These are phyloP conservation scores for Macaria liturata DNA, from an alignment of 2,888 invertebrate genomes.

Conservation along the genomic window DNA sequence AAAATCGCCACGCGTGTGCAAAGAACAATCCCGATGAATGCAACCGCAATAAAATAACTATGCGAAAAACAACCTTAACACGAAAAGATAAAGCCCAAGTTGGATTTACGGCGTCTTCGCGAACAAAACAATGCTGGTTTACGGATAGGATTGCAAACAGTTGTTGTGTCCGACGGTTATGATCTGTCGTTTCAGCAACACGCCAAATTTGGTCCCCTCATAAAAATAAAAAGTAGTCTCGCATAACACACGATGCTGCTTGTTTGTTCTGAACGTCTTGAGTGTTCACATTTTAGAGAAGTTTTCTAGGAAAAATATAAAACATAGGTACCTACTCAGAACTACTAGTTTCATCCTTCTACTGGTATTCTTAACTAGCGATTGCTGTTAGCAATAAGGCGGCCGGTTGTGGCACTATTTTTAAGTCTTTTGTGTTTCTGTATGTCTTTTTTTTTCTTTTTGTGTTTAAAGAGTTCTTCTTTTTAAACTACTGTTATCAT, in stretches of 20 bases:
- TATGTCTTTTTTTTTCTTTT: too few species aligned
- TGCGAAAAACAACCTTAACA: conserved; percentile 45
- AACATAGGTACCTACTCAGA: too few species aligned
- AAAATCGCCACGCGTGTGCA: conserved; percentile 64
- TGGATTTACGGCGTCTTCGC: conserved; percentile 38
- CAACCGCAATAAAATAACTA: conserved; percentile 47
- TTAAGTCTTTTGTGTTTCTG: too few species aligned
- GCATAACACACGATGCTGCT: conserved; percentile 61
- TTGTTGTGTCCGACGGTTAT: conserved; percentile 77
- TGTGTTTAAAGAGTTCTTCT: too few species aligned
- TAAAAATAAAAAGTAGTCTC: conserved; percentile 75
- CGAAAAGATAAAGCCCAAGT: conserved; percentile 44
- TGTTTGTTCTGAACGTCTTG: conserved; percentile 48
- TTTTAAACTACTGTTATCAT: too few species aligned
- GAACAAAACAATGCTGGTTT: conserved; percentile 63
- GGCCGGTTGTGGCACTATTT: too few species aligned
- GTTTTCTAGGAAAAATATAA: conserved; percentile 24
- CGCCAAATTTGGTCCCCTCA: conserved; percentile 74
- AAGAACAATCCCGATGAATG: conserved; percentile 55
- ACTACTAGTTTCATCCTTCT: too few species aligned
- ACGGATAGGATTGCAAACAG: conserved; percentile 71
- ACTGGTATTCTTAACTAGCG: too few species aligned
- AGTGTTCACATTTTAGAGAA: conserved; percentile 32
- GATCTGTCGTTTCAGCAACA: conserved; percentile 74
- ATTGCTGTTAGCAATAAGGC: too few species aligned